phyloP scores from a whole-genome alignment of 2,888 invertebrate species.

The Gandaritis pyraliata region DNA sequence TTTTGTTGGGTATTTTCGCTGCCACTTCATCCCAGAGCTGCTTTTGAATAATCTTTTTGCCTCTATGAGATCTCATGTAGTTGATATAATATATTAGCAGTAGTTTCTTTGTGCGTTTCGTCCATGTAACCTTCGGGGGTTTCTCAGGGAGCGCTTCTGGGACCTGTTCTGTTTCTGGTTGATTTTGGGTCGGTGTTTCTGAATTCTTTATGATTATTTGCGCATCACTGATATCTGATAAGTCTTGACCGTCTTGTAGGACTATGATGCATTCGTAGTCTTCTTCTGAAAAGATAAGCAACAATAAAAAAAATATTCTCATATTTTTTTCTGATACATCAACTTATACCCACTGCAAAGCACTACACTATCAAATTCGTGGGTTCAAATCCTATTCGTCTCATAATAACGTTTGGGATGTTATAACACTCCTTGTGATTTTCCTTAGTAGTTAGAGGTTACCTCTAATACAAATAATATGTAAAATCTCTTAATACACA shows the following conservation, averaged over 20 bases:
- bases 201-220: constrained; percentile 51
- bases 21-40: constrained; percentile 72
- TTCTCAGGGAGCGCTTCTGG: constrained; percentile 28
- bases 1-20: constrained; percentile 57
- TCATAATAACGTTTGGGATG: too few species aligned
- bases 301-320: neutral
- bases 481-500: too few species aligned
- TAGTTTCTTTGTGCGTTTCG: constrained; percentile 60
- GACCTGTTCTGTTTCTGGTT: constrained; percentile 15
- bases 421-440: too few species aligned
- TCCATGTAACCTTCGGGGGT: constrained; percentile 55
- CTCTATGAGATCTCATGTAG: constrained; percentile 61
- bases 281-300: constrained; percentile 67
- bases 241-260: constrained; percentile 70
- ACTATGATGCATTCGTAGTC: constrained; percentile 78
- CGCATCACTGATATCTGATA: constrained; percentile 53
- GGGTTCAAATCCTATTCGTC: too few species aligned
- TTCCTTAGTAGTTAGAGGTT: too few species aligned
- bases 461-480: too few species aligned
- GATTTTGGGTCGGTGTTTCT: constrained; percentile 20
- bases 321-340: neutral
- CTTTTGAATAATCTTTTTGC: constrained; percentile 57
- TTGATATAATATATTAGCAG: constrained; percentile 65
- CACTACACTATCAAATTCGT: neutral
- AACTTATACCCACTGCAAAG: neutral